Evolutionary conservation across 2,888 invertebrate species (phyloP).

Genomic region (Erebia palarica): DNA sequence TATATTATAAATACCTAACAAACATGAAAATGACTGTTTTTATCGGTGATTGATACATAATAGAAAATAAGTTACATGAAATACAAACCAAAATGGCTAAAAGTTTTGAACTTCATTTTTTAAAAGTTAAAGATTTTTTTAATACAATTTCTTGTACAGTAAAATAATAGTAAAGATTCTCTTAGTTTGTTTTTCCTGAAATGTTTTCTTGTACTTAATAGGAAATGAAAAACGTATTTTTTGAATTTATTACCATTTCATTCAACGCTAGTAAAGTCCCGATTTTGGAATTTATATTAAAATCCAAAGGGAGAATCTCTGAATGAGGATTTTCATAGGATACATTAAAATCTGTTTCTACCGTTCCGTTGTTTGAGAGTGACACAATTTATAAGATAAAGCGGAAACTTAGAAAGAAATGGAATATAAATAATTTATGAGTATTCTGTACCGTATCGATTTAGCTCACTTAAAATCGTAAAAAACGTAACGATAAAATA

Average conservation of each 20-base stretch:
- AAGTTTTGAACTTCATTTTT: too few species aligned
- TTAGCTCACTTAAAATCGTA: too few species aligned
- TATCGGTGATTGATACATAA: too few species aligned
- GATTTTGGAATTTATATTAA: constrained; percentile 78
- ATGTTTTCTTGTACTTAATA: constrained; percentile 24
- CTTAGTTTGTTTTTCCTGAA: not conserved
- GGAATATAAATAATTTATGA: not conserved
- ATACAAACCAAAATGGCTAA: too few species aligned
- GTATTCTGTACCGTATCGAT: too few species aligned
- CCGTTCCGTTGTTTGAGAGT: constrained; percentile 55
- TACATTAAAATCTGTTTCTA: constrained; percentile 81
- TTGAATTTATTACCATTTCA: constrained; percentile 68
- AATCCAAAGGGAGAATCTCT: constrained; percentile 73
- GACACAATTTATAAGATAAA: constrained; percentile 44
- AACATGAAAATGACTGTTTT: too few species aligned
- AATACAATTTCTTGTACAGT: not conserved
- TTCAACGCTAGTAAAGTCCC: constrained; percentile 76
- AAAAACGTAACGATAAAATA: too few species aligned
- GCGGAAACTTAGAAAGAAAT: constrained; percentile 14
- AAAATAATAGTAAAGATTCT: not conserved
- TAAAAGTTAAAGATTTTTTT: not conserved
- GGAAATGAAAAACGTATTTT: constrained; percentile 54
- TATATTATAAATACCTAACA: too few species aligned
- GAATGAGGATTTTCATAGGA: constrained; percentile 81
- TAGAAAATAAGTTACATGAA: too few species aligned